A percentile compares a stretch with the other conserved stretches of the same genome.
Conservation (phyloP, 1,140 invertebrate species). For the Drosophila pseudoananassae region DNA sequence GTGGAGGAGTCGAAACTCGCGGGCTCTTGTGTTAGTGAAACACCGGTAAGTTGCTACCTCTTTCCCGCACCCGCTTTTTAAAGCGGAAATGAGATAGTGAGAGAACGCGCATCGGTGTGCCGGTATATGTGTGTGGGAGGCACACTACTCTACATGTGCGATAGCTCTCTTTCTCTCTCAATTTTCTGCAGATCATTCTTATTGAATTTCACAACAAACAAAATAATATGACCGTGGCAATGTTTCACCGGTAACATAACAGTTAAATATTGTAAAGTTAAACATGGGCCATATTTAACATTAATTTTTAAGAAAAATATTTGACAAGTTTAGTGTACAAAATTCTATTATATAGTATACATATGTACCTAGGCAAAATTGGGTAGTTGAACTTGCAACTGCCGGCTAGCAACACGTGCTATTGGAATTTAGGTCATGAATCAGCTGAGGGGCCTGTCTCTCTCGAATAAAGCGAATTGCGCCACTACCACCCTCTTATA, state of each 20-base stretch:
- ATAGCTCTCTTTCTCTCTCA: slow-evolving; percentile 8
- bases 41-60: slow-evolving; percentile 36
- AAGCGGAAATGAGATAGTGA: not conserved
- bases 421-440: slow-evolving; percentile 53
- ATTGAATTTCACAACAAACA: slow-evolving; percentile 74
- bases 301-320: too few species aligned
- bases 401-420: slow-evolving; percentile 40
- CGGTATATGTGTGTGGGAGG: not conserved
- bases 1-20: not conserved
- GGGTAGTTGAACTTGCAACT: not conserved
- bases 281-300: not conserved
- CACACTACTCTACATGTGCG: not conserved
- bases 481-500: not conserved
- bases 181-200: slow-evolving; percentile 53
- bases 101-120: slow-evolving; percentile 1
- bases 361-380: not conserved
- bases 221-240: not conserved
- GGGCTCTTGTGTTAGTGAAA: slow-evolving; percentile 17
- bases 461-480: slow-evolving; percentile 3
- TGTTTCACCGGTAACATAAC: too few species aligned
- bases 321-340: not conserved
- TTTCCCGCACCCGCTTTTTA: slow-evolving; percentile 8
- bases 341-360: not conserved
- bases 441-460: slow-evolving; percentile 33
- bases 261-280: not conserved